phyloP scores from a whole-genome alignment of 2,888 invertebrate species.

The Epinotia demarniana region DNA sequence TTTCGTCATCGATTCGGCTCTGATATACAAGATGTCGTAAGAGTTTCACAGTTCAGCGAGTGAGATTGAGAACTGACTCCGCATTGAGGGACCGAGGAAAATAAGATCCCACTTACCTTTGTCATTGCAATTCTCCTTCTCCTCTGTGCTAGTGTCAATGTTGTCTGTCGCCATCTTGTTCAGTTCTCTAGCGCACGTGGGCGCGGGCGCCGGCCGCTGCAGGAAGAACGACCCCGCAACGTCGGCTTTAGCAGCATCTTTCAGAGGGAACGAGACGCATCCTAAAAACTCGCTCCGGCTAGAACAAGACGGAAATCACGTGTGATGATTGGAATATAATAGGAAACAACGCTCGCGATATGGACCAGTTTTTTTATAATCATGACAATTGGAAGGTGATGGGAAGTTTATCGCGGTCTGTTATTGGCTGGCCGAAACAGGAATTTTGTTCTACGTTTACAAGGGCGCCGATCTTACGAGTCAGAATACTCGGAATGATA shows the following conservation, averaged over 20 bases:
- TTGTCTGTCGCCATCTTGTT: constrained; percentile 82
- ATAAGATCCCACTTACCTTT: constrained; percentile 64
- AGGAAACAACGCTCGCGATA: too few species aligned
- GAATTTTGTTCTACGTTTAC: too few species aligned
- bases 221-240: constrained; percentile 89
- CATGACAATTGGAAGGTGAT: too few species aligned
- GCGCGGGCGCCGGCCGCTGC: constrained; percentile 76
- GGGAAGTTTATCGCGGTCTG: too few species aligned
- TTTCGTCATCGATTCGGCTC: too few species aligned
- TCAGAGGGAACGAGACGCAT: constrained; percentile 96
- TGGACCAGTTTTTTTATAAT: too few species aligned
- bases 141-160: constrained; percentile 77
- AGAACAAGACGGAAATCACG: constrained; percentile 73
- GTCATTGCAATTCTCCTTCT: constrained; percentile 75
- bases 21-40: too few species aligned
- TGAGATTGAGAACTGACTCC: not conserved
- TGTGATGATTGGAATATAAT: constrained; percentile 7
- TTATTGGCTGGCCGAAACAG: too few species aligned
- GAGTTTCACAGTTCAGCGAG: not conserved
- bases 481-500: too few species aligned
- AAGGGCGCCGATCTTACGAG: too few species aligned
- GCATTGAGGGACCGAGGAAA: too few species aligned
- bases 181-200: constrained; percentile 62
- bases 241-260: constrained; percentile 90
- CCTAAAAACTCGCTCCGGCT: constrained; percentile 97